Percentiles rank a stretch among this genome's conserved stretches.
Evolutionary conservation across 2,888 invertebrate genomes (phyloP).

Genomic region (Cerceris ruficornis): DNA sequence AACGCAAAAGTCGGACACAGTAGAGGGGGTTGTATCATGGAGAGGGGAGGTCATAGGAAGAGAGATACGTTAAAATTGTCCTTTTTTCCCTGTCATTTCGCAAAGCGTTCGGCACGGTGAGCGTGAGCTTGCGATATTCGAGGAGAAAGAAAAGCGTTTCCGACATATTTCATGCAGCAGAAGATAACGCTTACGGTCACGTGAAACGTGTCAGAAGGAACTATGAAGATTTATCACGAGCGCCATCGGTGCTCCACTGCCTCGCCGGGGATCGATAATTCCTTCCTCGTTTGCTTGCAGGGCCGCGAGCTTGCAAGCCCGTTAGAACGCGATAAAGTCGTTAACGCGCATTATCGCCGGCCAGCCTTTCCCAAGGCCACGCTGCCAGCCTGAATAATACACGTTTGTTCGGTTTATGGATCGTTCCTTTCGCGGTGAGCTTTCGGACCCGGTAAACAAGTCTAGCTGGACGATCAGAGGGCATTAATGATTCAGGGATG

Average conservation of each 20-base stretch:
- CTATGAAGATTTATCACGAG: slow-evolving; percentile 67
- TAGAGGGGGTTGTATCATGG: slow-evolving; percentile 1
- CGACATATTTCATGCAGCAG: slow-evolving; percentile 63
- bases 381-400: slow-evolving; percentile 62
- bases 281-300: slow-evolving; percentile 67
- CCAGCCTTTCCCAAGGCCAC: slow-evolving; percentile 62
- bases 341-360: slow-evolving; percentile 68
- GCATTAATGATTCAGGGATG: neutral
- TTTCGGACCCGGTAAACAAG: slow-evolving; percentile 28
- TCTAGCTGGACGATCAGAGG: neutral
- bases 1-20: neutral
- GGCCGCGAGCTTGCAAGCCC: slow-evolving; percentile 66
- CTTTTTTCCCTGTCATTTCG: slow-evolving; percentile 18
- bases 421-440: slow-evolving; percentile 34
- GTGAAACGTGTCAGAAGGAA: slow-evolving; percentile 68
- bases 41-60: neutral
- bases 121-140: slow-evolving; percentile 66
- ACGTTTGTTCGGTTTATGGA: slow-evolving; percentile 52
- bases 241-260: slow-evolving; percentile 60
- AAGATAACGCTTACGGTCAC: slow-evolving; percentile 67
- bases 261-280: slow-evolving; percentile 64
- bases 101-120: slow-evolving; percentile 39
- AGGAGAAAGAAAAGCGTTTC: slow-evolving; percentile 67
- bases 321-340: slow-evolving; percentile 69
- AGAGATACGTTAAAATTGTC: slow-evolving; percentile 17